Conservation (phyloP, 1,140 invertebrate genomes). For the Leguminivora glycinivorella region DNA sequence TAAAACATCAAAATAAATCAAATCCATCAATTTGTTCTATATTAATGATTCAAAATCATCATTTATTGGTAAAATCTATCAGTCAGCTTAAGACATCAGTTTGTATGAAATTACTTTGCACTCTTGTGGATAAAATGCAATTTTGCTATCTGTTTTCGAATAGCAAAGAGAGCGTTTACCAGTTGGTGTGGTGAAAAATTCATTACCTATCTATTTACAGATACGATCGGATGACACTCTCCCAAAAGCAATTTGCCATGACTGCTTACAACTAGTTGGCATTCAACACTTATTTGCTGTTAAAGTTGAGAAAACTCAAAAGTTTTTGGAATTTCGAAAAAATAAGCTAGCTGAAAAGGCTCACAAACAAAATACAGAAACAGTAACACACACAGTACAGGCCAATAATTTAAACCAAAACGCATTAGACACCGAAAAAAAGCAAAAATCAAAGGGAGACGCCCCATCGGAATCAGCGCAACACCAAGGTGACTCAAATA, state of each 20-base stretch:
- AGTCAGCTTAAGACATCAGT: too few relatives aligned
- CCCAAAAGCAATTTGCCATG: slow-evolving; percentile 74
- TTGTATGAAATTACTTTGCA: too few relatives aligned
- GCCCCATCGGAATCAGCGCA: slow-evolving; percentile 41
- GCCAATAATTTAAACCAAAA: slow-evolving; percentile 42
- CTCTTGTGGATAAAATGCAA: too few relatives aligned
- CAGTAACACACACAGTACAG: slow-evolving; percentile 38
- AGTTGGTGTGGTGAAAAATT: too few relatives aligned
- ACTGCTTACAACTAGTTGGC: slow-evolving; percentile 65
- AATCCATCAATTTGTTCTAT: too few relatives aligned
- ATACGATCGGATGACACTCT: slow-evolving; percentile 64
- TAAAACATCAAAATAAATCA: too few relatives aligned
- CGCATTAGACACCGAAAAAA: slow-evolving; percentile 32
- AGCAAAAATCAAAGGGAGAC: slow-evolving; percentile 31
- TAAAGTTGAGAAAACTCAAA: slow-evolving; percentile 72
- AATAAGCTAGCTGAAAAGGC: slow-evolving; percentile 52
- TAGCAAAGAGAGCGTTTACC: too few relatives aligned
- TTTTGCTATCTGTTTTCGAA: too few relatives aligned
- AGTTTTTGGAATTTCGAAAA: slow-evolving; percentile 67
- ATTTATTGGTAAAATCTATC: too few relatives aligned
- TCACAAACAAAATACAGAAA: slow-evolving; percentile 34
- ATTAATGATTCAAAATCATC: too few relatives aligned
- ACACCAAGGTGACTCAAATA: slow-evolving; percentile 58
- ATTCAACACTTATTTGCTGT: slow-evolving; percentile 58
- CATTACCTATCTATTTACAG: slow-evolving; percentile 40